Conservation (phyloP, 2,797 vertebrate genomes). For the Hippocampus kuda region DNA sequence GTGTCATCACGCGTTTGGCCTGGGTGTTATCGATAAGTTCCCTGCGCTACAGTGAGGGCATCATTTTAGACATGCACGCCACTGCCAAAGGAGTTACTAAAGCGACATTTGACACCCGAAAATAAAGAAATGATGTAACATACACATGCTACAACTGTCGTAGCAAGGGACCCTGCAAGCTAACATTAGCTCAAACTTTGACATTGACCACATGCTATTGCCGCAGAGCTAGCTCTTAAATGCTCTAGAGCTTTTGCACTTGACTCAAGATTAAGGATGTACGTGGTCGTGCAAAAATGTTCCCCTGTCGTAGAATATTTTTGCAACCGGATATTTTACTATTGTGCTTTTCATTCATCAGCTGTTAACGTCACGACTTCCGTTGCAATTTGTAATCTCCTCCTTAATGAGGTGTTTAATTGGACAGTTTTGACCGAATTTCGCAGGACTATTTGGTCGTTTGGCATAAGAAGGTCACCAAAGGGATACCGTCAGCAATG, state of each 20-base stretch:
- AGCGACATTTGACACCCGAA: constrained; percentile 17
- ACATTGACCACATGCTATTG: constrained; percentile 51
- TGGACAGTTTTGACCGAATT: not conserved
- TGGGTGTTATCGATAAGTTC: not conserved
- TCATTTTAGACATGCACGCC: not conserved
- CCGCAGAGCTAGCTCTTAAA: constrained; percentile 13
- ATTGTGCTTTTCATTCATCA: not conserved
- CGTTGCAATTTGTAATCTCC: not conserved
- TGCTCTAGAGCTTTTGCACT: not conserved
- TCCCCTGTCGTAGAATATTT: not conserved
- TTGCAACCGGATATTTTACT: not conserved
- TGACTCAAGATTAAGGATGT: not conserved
- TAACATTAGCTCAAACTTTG: constrained; percentile 56
- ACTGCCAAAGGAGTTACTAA: not conserved
- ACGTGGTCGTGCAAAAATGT: not conserved
- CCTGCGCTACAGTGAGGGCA: not conserved
- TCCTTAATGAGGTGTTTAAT: not conserved
- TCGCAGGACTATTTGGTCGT: not conserved
- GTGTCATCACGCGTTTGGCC: constrained; percentile 41
- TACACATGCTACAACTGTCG: constrained; percentile 26
- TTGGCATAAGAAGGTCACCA: not conserved
- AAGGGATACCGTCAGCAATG: not conserved
- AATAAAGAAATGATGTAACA: not conserved
- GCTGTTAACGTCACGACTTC: constrained; percentile 3
- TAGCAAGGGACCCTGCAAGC: constrained; percentile 23